phyloP scores from a whole-genome alignment of 2,888 invertebrate species.

The Eristalis pertinax region DNA sequence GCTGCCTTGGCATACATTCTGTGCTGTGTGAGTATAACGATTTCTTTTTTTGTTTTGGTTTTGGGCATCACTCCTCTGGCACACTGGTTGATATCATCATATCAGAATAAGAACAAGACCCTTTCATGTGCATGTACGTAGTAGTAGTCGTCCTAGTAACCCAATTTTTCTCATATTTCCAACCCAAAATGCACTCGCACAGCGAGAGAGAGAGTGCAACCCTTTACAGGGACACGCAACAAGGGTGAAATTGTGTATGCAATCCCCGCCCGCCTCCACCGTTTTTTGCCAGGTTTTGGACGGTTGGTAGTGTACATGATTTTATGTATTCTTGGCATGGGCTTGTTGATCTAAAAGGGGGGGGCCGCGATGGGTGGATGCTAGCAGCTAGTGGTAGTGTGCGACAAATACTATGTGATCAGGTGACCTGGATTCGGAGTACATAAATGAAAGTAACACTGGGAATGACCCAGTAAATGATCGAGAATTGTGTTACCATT shows the following conservation, averaged over 20 bases:
- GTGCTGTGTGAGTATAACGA: slow-evolving; percentile 38
- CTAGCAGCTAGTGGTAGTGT: not conserved
- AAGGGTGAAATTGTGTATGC: slow-evolving; percentile 21
- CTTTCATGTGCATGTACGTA: slow-evolving; percentile 22
- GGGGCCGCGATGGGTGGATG: slow-evolving; percentile 12
- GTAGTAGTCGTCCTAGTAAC: slow-evolving; percentile 62
- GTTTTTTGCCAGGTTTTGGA: slow-evolving; percentile 1
- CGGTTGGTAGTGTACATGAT: not conserved
- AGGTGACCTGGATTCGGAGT: slow-evolving; percentile 15
- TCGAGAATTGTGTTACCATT: slow-evolving; percentile 44
- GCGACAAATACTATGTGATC: not conserved
- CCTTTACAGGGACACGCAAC: slow-evolving; percentile 13
- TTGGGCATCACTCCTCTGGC: slow-evolving; percentile 48
- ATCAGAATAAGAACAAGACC: slow-evolving; percentile 15
- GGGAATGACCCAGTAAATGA: slow-evolving; percentile 65
- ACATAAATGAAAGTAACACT: slow-evolving; percentile 53
- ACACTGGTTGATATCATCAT: slow-evolving; percentile 60
- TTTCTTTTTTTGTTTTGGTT: not conserved
- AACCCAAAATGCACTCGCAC: slow-evolving; percentile 36
- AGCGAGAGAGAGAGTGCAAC: slow-evolving; percentile 46
- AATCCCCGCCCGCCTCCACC: slow-evolving; percentile 13
- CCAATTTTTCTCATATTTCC: slow-evolving; percentile 47
- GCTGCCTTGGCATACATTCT: slow-evolving; percentile 51
- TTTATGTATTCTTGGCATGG: slow-evolving; percentile 5
- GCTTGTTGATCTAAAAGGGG: slow-evolving; percentile 69